phyloP scores from a whole-genome alignment of 2,113 vertebrate species.

The Bos indicus region DNA sequence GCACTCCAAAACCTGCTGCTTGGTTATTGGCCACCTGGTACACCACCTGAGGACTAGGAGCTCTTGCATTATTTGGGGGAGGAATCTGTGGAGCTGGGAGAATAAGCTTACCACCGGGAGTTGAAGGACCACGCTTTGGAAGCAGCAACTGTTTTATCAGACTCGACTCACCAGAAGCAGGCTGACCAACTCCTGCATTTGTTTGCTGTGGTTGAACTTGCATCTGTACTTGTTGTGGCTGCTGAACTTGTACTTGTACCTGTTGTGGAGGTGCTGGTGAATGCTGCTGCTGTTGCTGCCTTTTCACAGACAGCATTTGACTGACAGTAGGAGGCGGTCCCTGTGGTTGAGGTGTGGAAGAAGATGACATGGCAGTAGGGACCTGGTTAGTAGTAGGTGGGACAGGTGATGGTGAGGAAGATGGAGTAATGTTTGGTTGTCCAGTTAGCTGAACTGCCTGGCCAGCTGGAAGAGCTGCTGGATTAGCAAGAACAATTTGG shows the following conservation, averaged over 20 bases:
- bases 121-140: slow-evolving; percentile 97
- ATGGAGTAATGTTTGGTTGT: slow-evolving; percentile 87
- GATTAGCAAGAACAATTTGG: slow-evolving; percentile 97
- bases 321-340: slow-evolving; percentile 90
- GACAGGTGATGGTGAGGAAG: slow-evolving; percentile 84
- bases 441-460: slow-evolving; percentile 93
- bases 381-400: slow-evolving; percentile 83
- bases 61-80: slow-evolving; percentile 90
- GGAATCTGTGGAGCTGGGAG: slow-evolving; percentile 98
- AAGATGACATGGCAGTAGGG: slow-evolving; percentile 82
- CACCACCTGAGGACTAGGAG: slow-evolving; percentile 93
- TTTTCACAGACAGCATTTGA: slow-evolving; percentile 94
- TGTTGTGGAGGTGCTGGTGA: slow-evolving; percentile 85
- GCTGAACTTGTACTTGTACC: slow-evolving; percentile 81
- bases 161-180: slow-evolving; percentile 96
- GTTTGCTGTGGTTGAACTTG: slow-evolving; percentile 83
- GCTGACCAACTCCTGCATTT: slow-evolving; percentile 82
- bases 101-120: slow-evolving; percentile 97
- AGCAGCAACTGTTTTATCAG: slow-evolving; percentile 99
- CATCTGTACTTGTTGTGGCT: slow-evolving; percentile 82
- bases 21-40: slow-evolving; percentile 95
- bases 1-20: slow-evolving; percentile 86
- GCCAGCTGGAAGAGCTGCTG: slow-evolving; percentile 86
- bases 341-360: slow-evolving; percentile 86
- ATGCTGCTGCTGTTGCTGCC: slow-evolving; percentile 87